phyloP scores from a whole-genome alignment of 2,888 invertebrate genomes.

The Ypsolopha scabrella region DNA sequence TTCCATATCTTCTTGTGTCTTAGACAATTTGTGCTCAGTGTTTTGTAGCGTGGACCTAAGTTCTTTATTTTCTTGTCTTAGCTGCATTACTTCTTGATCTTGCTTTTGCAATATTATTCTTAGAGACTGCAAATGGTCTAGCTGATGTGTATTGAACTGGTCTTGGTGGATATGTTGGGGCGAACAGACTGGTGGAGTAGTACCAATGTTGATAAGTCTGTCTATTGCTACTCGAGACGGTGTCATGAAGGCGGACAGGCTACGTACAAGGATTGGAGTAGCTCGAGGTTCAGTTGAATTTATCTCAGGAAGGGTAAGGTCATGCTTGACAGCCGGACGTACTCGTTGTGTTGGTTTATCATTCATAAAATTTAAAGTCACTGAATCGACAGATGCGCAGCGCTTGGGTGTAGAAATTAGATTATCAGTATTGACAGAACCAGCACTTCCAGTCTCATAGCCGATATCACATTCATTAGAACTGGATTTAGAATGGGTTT shows the following conservation, averaged over 20 bases:
- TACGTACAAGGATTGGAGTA: slow-evolving; percentile 46
- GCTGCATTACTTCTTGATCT: slow-evolving; percentile 45
- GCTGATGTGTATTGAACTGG: slow-evolving; percentile 28
- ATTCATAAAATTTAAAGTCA: slow-evolving; percentile 21
- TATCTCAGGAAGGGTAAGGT: slow-evolving; percentile 17
- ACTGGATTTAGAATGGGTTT: slow-evolving; percentile 27
- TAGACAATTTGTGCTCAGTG: slow-evolving; percentile 34
- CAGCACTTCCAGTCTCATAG: slow-evolving; percentile 54
- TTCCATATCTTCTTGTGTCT: slow-evolving; percentile 37
- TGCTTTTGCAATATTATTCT: slow-evolving; percentile 48
- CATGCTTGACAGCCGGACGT: slow-evolving; percentile 45
- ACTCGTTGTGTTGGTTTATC: slow-evolving; percentile 59
- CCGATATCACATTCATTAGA: slow-evolving; percentile 46
- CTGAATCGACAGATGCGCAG: slow-evolving; percentile 32
- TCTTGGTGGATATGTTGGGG: slow-evolving; percentile 24
- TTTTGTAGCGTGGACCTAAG: slow-evolving; percentile 43
- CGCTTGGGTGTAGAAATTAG: slow-evolving; percentile 33
- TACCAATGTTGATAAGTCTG: slow-evolving; percentile 47
- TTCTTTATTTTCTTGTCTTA: slow-evolving; percentile 50
- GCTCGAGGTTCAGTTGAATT: slow-evolving; percentile 13
- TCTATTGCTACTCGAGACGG: slow-evolving; percentile 52
- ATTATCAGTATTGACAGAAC: slow-evolving; percentile 37
- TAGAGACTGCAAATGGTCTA: slow-evolving; percentile 42
- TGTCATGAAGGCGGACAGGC: slow-evolving; percentile 54
- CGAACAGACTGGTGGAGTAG: slow-evolving; percentile 48